These are phyloP conservation scores for Vanessa tameamea DNA, from an alignment of 1,140 invertebrate species.

Conservation along the genomic window DNA sequence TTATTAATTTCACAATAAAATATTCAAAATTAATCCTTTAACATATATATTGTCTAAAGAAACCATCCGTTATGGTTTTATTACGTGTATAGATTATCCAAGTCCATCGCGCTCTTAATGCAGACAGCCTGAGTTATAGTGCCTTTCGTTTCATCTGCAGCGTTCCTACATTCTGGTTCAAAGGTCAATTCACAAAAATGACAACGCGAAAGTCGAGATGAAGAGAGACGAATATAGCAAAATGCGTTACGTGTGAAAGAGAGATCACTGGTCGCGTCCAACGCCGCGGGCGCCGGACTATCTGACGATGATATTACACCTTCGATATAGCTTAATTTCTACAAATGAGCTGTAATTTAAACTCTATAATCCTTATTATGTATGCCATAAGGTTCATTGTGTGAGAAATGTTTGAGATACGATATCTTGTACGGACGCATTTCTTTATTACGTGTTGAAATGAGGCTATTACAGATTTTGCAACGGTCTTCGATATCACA, in stretches of 20 bases:
- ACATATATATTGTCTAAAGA: neutral
- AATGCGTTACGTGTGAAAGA: conserved; percentile 29
- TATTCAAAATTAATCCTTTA: neutral
- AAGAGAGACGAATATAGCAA: conserved; percentile 46
- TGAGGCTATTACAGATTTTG: conserved; percentile 57
- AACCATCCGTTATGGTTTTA: neutral
- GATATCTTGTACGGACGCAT: conserved; percentile 41
- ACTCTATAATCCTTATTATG: conserved; percentile 40
- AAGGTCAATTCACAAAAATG: conserved; percentile 73
- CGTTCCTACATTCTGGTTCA: conserved; percentile 65
- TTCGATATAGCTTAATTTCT: conserved; percentile 56
- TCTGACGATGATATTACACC: conserved; percentile 62
- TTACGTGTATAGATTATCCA: conserved; percentile 11
- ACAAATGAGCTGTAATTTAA: conserved; percentile 46
- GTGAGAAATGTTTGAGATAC: conserved; percentile 14
- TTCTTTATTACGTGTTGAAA: conserved; percentile 68
- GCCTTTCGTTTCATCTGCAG: conserved; percentile 57
- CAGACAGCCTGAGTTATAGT: conserved; percentile 43
- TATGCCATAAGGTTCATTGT: conserved; percentile 28
- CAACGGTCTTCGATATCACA: conserved; percentile 36
- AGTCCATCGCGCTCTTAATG: conserved; percentile 26
- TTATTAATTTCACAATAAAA: no score
- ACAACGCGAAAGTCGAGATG: conserved; percentile 54
- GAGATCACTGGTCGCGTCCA: conserved; percentile 44
- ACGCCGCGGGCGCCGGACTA: conserved; percentile 58